Evolutionary conservation across 2,888 invertebrate genomes (phyloP).

Genomic region (Prosapia bicincta): DNA sequence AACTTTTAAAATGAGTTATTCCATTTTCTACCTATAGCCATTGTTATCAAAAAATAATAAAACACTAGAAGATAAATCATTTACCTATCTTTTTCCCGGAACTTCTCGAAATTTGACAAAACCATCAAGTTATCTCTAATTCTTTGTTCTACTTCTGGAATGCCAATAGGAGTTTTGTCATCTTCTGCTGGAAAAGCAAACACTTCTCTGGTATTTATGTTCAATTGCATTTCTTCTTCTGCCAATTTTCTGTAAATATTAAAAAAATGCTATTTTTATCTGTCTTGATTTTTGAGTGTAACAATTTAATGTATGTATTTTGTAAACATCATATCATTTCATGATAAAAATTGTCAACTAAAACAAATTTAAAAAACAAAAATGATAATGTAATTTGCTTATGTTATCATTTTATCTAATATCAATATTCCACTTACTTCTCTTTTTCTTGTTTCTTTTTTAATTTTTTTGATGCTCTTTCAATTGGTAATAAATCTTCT

Average conservation of each 20-base stretch:
- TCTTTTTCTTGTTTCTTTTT: conserved; percentile 68
- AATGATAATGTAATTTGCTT: too few species aligned
- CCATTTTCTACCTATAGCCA: too few species aligned
- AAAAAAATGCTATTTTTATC: too few species aligned
- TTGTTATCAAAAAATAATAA: too few species aligned
- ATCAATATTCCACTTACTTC: conserved; percentile 46
- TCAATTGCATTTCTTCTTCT: conserved; percentile 72
- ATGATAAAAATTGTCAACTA: too few species aligned
- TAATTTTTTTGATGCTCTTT: conserved; percentile 75
- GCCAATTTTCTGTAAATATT: conserved; percentile 57
- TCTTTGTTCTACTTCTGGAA: conserved; percentile 83
- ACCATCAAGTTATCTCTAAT: conserved; percentile 71
- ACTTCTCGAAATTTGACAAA: conserved; percentile 51
- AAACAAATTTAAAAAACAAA: too few species aligned
- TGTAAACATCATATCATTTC: too few species aligned
- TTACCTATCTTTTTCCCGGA: conserved; percentile 56
- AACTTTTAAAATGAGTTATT: too few species aligned
- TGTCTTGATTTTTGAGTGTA: too few species aligned
- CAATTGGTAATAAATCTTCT: conserved; percentile 77
- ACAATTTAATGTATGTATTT: too few species aligned
- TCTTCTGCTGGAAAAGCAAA: conserved; percentile 77
- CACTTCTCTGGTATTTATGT: conserved; percentile 69
- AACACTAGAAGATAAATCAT: too few species aligned
- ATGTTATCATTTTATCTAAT: too few species aligned
- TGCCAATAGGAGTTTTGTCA: conserved; percentile 66